These are phyloP conservation scores for Geothlypis trichas DNA, from an alignment of 2,113 vertebrate species.

Conservation along the genomic window DNA sequence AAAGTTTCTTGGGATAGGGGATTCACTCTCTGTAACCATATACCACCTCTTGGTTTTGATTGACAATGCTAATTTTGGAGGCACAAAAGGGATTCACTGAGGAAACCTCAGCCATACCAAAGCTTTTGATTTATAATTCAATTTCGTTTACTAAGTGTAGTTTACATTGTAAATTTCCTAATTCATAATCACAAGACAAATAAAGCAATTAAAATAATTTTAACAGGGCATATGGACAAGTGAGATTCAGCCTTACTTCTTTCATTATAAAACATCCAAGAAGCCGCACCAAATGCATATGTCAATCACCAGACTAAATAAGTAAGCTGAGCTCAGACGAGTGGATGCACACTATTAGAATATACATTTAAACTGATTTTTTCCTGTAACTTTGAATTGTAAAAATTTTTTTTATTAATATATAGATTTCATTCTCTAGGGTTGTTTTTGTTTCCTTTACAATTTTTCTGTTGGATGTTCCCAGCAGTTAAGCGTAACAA, in stretches of 20 bases:
- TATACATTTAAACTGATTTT: not conserved
- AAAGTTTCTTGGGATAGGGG: constrained; percentile 74
- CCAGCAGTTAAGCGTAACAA: not conserved
- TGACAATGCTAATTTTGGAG: constrained; percentile 75
- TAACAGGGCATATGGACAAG: not conserved
- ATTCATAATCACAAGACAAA: not conserved
- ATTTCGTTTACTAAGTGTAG: not conserved
- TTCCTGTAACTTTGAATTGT: not conserved
- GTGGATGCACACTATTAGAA: not conserved
- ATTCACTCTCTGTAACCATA: constrained; percentile 73
- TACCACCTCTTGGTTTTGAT: constrained; percentile 77
- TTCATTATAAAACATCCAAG: constrained; percentile 13
- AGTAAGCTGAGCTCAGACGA: constrained; percentile 32
- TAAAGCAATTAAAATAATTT: not conserved
- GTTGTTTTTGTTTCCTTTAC: not conserved
- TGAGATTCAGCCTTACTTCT: not conserved
- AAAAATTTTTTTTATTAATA: not conserved
- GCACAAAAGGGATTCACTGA: constrained; percentile 54
- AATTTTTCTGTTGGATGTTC: not conserved
- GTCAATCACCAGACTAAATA: constrained; percentile 69
- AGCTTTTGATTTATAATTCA: constrained; percentile 10
- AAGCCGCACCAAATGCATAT: constrained; percentile 72
- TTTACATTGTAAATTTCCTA: not conserved
- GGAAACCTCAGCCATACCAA: constrained; percentile 18
- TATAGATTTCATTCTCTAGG: not conserved